A percentile compares a stretch with the other conserved stretches of the same genome.
phyloP scores from a whole-genome alignment of 1,140 invertebrate genomes.

The Drosophila repleta region DNA sequence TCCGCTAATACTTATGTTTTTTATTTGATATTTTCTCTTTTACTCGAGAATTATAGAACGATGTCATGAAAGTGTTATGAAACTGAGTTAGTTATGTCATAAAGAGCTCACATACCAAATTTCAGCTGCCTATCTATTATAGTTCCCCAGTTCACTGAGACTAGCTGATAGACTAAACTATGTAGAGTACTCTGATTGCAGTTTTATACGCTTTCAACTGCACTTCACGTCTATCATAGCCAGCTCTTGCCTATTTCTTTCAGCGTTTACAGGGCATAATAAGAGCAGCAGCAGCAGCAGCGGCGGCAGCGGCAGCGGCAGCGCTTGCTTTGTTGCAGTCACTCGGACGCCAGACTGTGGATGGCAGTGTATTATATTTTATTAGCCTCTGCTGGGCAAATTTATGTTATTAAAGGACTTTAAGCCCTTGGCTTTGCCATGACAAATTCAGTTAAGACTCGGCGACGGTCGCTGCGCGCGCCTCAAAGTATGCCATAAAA shows the following conservation, averaged over 20 bases:
- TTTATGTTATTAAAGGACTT: constrained; percentile 52
- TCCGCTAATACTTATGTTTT: too few relatives aligned
- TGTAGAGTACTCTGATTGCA: too few relatives aligned
- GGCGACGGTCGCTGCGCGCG: constrained; percentile 11
- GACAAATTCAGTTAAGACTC: constrained; percentile 25
- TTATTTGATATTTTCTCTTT: too few relatives aligned
- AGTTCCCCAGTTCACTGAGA: neutral
- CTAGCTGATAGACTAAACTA: too few relatives aligned
- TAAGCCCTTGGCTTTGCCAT: constrained; percentile 23
- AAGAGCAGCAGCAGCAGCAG: constrained; percentile 1
- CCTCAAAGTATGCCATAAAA: constrained; percentile 44
- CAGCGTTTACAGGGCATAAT: constrained; percentile 3
- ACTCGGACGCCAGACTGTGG: constrained; percentile 34
- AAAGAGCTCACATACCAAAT: neutral
- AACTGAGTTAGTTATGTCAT: too few relatives aligned
- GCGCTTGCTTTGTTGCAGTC: constrained; percentile 20
- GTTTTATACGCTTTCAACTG: too few relatives aligned
- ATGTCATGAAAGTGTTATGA: too few relatives aligned
- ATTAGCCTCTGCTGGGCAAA: constrained; percentile 50
- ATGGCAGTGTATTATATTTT: constrained; percentile 75
- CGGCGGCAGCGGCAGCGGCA: constrained; percentile 5
- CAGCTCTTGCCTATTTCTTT: neutral
- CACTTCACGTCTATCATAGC: neutral
- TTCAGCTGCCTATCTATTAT: neutral
- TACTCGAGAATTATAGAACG: too few relatives aligned